phyloP scores from a whole-genome alignment of 2,888 invertebrate genomes.

The Diarsia mendica region DNA sequence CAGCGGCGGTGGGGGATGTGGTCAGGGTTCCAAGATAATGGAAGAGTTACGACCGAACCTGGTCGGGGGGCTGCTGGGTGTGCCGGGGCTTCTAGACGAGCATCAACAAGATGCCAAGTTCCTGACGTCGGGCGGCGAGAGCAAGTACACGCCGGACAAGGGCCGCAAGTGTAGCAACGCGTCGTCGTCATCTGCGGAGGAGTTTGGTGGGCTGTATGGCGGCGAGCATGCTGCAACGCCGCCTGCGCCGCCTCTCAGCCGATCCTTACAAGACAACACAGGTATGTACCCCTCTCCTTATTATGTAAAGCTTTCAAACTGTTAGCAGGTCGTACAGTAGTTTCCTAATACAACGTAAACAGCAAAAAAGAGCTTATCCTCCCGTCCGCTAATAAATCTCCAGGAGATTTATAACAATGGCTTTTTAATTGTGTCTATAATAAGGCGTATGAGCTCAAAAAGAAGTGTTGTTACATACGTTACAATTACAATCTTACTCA shows the following conservation, averaged over 20 bases:
- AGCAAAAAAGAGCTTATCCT: background rate
- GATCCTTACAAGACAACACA: conserved; percentile 90
- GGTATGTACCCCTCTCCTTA: conserved; percentile 79
- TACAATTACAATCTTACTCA: too few species aligned
- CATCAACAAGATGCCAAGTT: conserved; percentile 91
- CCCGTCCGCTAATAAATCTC: too few species aligned
- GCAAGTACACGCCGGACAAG: conserved; percentile 89
- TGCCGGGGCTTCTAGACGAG: conserved; percentile 95
- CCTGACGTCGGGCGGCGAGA: conserved; percentile 88
- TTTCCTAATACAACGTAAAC: background rate
- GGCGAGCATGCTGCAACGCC: conserved; percentile 93
- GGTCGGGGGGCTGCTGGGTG: conserved; percentile 94
- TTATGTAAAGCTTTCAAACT: background rate
- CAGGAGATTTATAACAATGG: too few species aligned
- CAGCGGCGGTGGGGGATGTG: conserved; percentile 92
- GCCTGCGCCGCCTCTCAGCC: conserved; percentile 89
- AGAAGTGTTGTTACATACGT: too few species aligned
- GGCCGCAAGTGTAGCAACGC: conserved; percentile 94
- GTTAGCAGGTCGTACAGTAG: background rate
- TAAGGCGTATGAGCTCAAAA: too few species aligned
- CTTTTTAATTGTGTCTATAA: too few species aligned
- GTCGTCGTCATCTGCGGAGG: conserved; percentile 95
- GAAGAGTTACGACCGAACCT: conserved; percentile 96
- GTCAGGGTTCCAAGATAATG: conserved; percentile 95
- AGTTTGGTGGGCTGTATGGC: conserved; percentile 96